Evolutionary conservation across 2,888 invertebrate species (phyloP), one percentile per base, ranked within the genome.

Genomic region (Morinoia aosen): DNA sequence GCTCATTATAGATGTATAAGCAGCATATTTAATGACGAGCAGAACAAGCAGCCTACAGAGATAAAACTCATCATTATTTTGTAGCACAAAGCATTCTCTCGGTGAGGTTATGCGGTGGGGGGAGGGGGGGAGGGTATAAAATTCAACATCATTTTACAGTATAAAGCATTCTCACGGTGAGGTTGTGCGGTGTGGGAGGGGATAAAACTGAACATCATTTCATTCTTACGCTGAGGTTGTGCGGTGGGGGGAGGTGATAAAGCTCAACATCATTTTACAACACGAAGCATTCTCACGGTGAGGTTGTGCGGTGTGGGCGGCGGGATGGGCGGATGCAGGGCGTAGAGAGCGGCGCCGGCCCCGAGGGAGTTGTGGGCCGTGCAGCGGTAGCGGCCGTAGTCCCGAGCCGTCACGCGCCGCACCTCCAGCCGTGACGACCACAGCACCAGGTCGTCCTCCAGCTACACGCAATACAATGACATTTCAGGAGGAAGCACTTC

Each of bases 331-430:
- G 99, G 98, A 97, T 99, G 98, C 97, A 99, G 97, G 39, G 98
- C 98, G 33, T 99, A 98, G 33, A 98, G 98, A 95, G 98, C 98
- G 0, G 98, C 98, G 39, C 98, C 98, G 97, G 98, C 98, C 0
- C 99, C 99, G 97, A 99, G 97, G 95, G 98, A 98, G 97, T 99
- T 99, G 96, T 98, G 98, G 0, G 99, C 99, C 0, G 98, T 98
- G 97, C 99, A 99, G 97, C 98, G 98, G 97, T 99, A 99, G 64
- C 98, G 98, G 0, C 99, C 99, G 97, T 99, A 99, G 97, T 99
- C 99, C 0, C 98, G 98, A 0, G 98, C 98, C 0, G 98, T 98
- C 40, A 99, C 98, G 97, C 98, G 98, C 96, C 98, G 98, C 95
- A 99, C 98, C 95, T 98, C 98, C 58, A 99, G 97, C 11, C 98